Conservation (phyloP, 2,797 vertebrate genomes). For the Propithecus perrieri region DNA sequence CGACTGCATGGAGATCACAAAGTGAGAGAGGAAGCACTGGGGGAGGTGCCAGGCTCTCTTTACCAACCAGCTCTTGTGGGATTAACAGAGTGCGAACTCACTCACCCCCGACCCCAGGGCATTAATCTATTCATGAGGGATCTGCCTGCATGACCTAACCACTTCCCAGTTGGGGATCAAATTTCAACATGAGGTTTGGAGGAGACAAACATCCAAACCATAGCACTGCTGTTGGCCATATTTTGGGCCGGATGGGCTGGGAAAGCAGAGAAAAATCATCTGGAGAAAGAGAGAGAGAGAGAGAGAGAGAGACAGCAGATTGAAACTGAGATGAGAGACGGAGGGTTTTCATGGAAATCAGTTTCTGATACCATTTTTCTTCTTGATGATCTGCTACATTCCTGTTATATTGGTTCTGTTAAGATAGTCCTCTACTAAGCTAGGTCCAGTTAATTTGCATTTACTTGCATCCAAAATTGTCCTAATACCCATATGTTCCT, state of each 20-base stretch:
- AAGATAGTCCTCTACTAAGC: neutral
- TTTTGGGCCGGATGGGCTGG: neutral
- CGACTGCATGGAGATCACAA: neutral
- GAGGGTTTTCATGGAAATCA: neutral
- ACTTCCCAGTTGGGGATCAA: neutral
- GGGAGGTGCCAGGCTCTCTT: neutral
- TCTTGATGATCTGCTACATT: neutral
- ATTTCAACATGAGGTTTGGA: neutral
- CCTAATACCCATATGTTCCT: neutral
- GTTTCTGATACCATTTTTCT: neutral
- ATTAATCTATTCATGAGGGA: neutral
- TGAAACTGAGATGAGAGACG: neutral
- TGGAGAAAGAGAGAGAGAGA: neutral
- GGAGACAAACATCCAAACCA: neutral
- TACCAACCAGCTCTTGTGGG: neutral
- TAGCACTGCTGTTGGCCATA: neutral
- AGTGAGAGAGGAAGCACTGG: neutral
- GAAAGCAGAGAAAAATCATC: neutral
- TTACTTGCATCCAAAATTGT: neutral
- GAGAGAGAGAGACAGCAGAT: neutral
- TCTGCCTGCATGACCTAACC: neutral
- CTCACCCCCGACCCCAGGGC: too few species aligned
- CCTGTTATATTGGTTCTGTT: neutral
- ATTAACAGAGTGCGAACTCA: neutral
- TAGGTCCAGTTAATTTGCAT: neutral